phyloP scores from a whole-genome alignment of 1,140 invertebrate species.

The Pissodes strobi region DNA sequence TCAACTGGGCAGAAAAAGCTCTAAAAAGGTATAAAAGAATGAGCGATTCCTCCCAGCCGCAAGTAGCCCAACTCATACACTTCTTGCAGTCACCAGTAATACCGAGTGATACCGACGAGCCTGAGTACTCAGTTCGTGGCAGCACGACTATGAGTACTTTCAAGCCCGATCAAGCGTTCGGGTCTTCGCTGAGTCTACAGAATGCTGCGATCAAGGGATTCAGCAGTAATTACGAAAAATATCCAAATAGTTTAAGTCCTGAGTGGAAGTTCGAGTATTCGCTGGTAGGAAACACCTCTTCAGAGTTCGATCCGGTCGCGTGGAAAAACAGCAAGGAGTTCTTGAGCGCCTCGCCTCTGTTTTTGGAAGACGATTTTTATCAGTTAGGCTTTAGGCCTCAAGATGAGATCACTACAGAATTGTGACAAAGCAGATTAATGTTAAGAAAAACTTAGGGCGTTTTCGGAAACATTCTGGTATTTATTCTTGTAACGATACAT shows the following conservation, averaged over 20 bases:
- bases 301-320: conserved; percentile 63
- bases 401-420: conserved; percentile 78
- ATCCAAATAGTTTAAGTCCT: conserved; percentile 59
- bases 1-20: conserved; percentile 74
- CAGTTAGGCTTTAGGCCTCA: conserved; percentile 75
- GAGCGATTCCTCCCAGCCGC: conserved; percentile 56
- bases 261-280: conserved; percentile 62
- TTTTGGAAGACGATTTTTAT: conserved; percentile 73
- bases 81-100: conserved; percentile 64
- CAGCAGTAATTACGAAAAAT: conserved; percentile 44
- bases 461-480: too few species aligned
- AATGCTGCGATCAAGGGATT: conserved; percentile 54
- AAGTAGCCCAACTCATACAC: conserved; percentile 68
- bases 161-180: conserved; percentile 57
- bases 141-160: conserved; percentile 60
- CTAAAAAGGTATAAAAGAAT: conserved; percentile 72
- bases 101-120: conserved; percentile 36
- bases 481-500: too few species aligned
- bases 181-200: conserved; percentile 59
- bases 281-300: conserved; percentile 56
- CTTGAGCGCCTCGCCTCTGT: conserved; percentile 60
- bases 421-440: conserved; percentile 58
- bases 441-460: too few species aligned
- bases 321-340: conserved; percentile 55
- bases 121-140: conserved; percentile 39